Base-by-base conservation (phyloP, 2,888 invertebrate species). In the Parelbella ahira region DNA sequence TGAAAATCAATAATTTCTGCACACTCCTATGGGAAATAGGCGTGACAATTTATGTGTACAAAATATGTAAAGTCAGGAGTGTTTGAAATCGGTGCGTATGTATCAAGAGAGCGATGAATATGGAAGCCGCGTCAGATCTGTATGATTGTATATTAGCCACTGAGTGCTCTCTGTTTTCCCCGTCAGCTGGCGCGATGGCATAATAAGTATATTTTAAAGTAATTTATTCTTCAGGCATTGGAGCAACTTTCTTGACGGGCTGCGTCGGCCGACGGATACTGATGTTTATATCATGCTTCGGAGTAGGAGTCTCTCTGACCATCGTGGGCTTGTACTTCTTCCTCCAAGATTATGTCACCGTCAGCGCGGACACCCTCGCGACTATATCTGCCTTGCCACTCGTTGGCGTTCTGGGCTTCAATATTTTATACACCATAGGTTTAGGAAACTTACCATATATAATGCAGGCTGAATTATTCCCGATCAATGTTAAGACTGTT, bases 391-490 rank as follows among this genome's bases (percentile, higher is more conserved):
- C 88, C 63, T 52, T 91, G 30, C 89, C 91, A 10, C 66, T 91
- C 15, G 57, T 83, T 0, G 90, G 90, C 0, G 76, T 91, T 1
- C 62, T 91, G 28, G 68, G 88, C 4, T 91, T 91, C 54, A 89
- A 90, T 37, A 61, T 91, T 2, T 64, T 90, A n/a, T 90, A 90
- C 34, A 88, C 90, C 0, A 63, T 89, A 2, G 92, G 92, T 0
- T 69, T 91, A 13, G 90, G 90, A 1, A 91, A 90, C 9, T 55
- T 91, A 13, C 88, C 91, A 0, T 91, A 91, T 47, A 88, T 91
- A 49, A 81, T 91, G 74, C 88, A 91, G 54, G 90, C 91, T 0
- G 92, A 92, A 60, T 54, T 91, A 2, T 92, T 91, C 53, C 90
- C 91, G 0, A 89, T 90, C 0, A 91, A 90, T 47, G 89, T 91